These are phyloP conservation scores for Gisinianus flammeolus DNA, from an alignment of 2,888 invertebrate genomes.

Conservation along the genomic window DNA sequence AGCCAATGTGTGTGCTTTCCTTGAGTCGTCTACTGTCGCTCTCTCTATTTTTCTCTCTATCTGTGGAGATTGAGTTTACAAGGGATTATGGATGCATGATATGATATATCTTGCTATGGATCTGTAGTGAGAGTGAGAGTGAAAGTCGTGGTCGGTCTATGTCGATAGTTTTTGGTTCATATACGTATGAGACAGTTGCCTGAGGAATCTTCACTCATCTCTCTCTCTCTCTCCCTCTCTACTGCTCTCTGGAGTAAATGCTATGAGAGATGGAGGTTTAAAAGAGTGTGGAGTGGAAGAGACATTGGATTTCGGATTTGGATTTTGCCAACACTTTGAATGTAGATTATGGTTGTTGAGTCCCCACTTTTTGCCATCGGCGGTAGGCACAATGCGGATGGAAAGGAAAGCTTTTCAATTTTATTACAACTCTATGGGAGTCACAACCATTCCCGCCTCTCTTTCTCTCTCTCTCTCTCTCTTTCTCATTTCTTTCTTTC, in stretches of 20 bases:
- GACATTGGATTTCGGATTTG: neutral
- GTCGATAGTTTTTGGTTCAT: no score
- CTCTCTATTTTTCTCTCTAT: no score
- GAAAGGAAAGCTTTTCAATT: constrained; percentile 23
- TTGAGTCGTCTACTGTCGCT: no score
- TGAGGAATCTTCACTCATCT: no score
- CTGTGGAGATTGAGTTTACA: no score
- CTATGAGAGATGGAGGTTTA: no score
- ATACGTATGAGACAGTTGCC: no score
- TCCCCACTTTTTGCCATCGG: neutral
- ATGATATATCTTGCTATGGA: no score
- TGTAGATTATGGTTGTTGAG: constrained; percentile 20
- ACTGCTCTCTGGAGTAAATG: neutral
- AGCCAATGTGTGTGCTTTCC: no score
- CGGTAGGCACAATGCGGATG: constrained; percentile 1
- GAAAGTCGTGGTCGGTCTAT: no score
- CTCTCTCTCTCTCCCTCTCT: neutral
- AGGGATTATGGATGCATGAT: no score
- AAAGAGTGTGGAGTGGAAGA: neutral
- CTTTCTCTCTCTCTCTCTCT: neutral
- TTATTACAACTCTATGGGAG: constrained; percentile 24
- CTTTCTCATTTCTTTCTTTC: neutral
- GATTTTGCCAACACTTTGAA: constrained; percentile 6
- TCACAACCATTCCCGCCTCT: neutral
- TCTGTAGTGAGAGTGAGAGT: no score